phyloP scores from a whole-genome alignment of 2,888 invertebrate species.

The Endotricha flammealis region DNA sequence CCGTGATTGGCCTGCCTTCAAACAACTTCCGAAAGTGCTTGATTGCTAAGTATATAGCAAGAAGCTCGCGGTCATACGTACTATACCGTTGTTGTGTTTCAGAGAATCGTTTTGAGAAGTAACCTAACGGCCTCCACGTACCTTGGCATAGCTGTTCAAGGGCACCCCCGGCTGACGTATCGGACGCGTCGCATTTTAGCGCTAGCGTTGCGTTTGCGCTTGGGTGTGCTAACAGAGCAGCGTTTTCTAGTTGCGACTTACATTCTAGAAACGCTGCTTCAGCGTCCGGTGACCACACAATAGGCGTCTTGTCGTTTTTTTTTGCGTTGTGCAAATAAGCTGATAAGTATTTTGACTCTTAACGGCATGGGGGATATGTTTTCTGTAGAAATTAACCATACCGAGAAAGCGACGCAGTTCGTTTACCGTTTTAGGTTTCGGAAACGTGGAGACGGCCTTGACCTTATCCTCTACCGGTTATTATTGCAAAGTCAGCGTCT shows the following conservation, averaged over 20 bases:
- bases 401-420: neutral
- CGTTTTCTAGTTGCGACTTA: neutral
- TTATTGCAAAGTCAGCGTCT: no score
- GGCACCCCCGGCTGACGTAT: neutral
- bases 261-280: no score
- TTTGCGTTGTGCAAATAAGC: no score
- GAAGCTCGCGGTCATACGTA: neutral
- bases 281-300: no score
- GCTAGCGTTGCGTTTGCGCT: no score
- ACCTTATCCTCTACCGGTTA: no score
- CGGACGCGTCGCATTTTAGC: neutral
- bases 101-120: neutral
- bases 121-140: neutral
- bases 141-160: neutral
- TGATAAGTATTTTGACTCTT: no score
- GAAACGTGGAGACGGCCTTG: no score
- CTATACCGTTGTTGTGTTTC: neutral
- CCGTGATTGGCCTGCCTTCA: neutral
- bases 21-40: neutral
- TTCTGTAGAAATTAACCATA: neutral
- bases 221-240: no score
- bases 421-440: no score
- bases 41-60: neutral
- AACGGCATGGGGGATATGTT: no score
- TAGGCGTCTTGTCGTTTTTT: no score